Base-by-base conservation (phyloP, 2,113 vertebrate genomes). In the Sardina pilchardus region DNA sequence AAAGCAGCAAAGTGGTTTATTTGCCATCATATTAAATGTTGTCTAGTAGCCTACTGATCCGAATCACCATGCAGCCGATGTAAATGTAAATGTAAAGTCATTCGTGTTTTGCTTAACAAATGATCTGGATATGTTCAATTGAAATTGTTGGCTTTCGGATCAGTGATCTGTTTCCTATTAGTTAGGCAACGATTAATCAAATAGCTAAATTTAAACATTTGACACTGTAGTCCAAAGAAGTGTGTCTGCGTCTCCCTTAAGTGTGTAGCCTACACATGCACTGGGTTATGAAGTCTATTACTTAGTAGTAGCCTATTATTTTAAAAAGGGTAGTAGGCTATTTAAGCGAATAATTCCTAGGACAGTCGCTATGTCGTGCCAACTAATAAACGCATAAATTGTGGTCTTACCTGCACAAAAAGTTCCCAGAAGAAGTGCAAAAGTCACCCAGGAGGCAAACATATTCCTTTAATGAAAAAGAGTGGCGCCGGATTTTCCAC, bases 391-490 rank as follows among this genome's bases (percentile, higher is more conserved):
- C 63, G 26, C 26, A 24, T 53, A 36, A 44, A 34, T 34, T n/a
- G 53, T 36, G 47, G 53, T 81, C 93, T 95, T 93, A 97, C 97
- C 96, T 96, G 96, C 94, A 92, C 95, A 95, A 89, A 97, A 93
- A 96, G 94, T 95, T 92, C 94, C 96, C 92, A 95, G 95, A 92
- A 97, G 93, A 90, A 96, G 94, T 86, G 95, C 94, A 89, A 95
- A 94, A 92, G 93, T 95, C 90, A 96, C 86, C 93, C 95, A 92
- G 90, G 93, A 91, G 86, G 92, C 91, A 90, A 91, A 91, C 96
- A 96, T 96, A 90, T 92, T 96, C 94, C 94, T 92, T 88, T 89
- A 90, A 67, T 90, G 84, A 50, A 48, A 89, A 80, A 82, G 63
- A 90, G 90, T 83, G 87, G 85, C 88, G 53, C 88, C 88, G 83